These are phyloP conservation scores for Serinus canaria DNA, from an alignment of 2,113 vertebrate genomes.

Conservation along the genomic window DNA sequence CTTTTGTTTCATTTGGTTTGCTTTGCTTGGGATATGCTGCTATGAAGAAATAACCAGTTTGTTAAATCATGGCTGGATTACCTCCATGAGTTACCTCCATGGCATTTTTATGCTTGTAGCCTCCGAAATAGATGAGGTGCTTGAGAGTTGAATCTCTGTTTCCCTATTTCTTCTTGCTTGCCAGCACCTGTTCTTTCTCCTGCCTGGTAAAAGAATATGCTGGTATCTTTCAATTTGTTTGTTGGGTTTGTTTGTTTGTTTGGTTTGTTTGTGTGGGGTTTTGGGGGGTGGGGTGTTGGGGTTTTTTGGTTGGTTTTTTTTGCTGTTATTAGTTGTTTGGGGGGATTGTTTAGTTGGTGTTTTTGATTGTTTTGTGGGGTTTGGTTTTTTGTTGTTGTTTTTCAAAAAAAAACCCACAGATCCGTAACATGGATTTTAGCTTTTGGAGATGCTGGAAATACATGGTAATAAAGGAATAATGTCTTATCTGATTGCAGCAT, in stretches of 20 bases:
- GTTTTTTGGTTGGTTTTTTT: neutral
- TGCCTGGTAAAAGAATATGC: neutral
- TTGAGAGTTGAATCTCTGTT: neutral
- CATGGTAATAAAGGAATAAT: neutral
- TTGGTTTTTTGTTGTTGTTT: neutral
- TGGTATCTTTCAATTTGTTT: neutral
- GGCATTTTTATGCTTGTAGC: neutral
- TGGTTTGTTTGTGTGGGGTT: neutral
- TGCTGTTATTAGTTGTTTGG: neutral
- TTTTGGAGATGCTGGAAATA: neutral
- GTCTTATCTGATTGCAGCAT: neutral
- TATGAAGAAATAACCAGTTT: neutral
- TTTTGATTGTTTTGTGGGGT: neutral
- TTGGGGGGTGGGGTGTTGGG: neutral
- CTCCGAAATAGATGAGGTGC: constrained; percentile 14
- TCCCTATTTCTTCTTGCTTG: neutral
- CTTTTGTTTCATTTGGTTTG: neutral
- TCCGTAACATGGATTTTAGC: neutral
- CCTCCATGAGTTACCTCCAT: neutral
- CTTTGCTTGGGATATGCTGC: neutral
- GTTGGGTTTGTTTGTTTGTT: neutral
- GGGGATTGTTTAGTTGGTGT: neutral
- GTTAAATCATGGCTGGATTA: neutral
- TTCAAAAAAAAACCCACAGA: fast-evolving
- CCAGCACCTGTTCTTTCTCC: neutral